A percentile compares a stretch with the other conserved stretches of the same genome.
Evolutionary conservation across 30 jellyfish, hydroid and myxozoan species (phyloP).

Genomic region (Catostylus mosaicus): DNA sequence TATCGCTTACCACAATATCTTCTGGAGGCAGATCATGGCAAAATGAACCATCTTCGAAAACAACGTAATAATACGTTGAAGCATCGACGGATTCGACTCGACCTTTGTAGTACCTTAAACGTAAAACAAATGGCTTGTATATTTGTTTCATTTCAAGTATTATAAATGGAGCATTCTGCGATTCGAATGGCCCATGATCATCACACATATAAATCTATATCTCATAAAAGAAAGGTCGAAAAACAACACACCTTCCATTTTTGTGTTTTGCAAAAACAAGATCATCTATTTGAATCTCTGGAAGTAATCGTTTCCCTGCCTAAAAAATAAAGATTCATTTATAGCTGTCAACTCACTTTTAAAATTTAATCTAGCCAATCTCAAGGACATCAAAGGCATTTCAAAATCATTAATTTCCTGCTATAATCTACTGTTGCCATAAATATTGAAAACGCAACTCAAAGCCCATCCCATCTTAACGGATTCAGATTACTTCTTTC

Average conservation of each 20-base stretch:
- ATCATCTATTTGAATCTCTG: constrained; percentile 46
- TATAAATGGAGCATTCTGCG: too few relatives aligned
- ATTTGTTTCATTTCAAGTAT: too few relatives aligned
- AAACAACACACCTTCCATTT: constrained; percentile 71
- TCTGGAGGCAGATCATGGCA: constrained; percentile 94
- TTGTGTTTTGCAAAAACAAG: constrained; percentile 81
- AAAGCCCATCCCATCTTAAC: too few relatives aligned
- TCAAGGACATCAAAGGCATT: too few relatives aligned
- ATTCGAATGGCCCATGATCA: too few relatives aligned
- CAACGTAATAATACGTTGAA: constrained; percentile 65
- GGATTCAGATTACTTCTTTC: too few relatives aligned
- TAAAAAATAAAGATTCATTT: constrained; percentile 5
- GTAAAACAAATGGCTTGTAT: neutral
- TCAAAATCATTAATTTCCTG: too few relatives aligned
- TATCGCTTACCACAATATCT: constrained; percentile 78
- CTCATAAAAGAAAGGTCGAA: neutral
- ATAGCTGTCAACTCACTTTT: too few relatives aligned
- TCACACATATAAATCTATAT: neutral
- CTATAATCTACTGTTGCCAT: too few relatives aligned
- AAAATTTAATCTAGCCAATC: too few relatives aligned
- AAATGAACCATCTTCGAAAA: constrained; percentile 86
- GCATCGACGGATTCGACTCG: constrained; percentile 57
- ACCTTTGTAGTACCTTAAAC: constrained; percentile 80
- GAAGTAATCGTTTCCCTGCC: constrained; percentile 58
- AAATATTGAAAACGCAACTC: too few relatives aligned